Conservation (phyloP, 1,140 invertebrate species). For the Drosophila teissieri region DNA sequence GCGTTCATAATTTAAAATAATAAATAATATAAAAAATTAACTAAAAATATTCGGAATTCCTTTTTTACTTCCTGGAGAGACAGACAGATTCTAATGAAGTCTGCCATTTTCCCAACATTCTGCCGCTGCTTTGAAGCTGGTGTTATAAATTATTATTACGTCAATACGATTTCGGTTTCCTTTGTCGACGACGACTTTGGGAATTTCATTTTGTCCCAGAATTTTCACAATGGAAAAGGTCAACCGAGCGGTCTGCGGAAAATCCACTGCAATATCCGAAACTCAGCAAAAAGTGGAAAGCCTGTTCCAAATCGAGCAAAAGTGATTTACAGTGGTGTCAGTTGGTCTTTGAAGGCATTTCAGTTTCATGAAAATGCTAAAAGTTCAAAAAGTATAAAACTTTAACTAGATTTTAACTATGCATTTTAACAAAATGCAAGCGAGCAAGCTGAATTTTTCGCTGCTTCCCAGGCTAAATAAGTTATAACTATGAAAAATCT, state of each 20-base stretch:
- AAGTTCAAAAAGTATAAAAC: no score
- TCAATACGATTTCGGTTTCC: conserved; percentile 55
- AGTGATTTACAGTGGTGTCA: not conserved
- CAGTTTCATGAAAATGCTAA: not conserved
- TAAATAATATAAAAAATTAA: not conserved
- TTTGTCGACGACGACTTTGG: conserved; percentile 9
- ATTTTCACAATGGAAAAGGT: conserved; percentile 39
- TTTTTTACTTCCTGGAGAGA: no score
- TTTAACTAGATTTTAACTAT: no score
- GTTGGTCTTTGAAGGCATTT: not conserved
- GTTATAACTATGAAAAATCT: no score
- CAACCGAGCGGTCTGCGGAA: conserved; percentile 31
- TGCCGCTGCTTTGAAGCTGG: not conserved
- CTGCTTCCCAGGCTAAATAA: no score
- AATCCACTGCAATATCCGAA: conserved; percentile 25
- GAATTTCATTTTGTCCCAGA: conserved; percentile 16
- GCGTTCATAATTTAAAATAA: not conserved
- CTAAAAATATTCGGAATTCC: not conserved
- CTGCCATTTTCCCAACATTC: no score
- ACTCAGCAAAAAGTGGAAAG: conserved; percentile 43
- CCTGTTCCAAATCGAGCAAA: not conserved
- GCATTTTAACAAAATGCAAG: no score
- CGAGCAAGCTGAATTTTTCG: no score
- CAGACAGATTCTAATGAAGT: not conserved
- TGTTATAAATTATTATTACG: conserved; percentile 52